These are phyloP conservation scores for Athalia rosae DNA, from an alignment of 2,888 invertebrate species.

Conservation along the genomic window DNA sequence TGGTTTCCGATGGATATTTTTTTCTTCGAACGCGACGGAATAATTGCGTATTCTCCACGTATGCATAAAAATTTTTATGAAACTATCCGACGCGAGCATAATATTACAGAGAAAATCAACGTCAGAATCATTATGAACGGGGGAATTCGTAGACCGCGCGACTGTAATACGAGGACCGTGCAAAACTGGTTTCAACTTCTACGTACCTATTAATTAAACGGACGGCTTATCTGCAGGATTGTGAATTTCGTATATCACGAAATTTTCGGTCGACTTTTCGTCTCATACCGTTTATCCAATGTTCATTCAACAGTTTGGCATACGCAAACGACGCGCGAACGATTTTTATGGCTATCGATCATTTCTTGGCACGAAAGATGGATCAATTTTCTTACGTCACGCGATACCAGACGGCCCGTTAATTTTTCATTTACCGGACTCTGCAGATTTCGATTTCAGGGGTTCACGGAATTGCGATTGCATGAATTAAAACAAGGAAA, in stretches of 20 bases:
- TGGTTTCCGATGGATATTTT: no score
- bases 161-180: constrained; percentile 4
- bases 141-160: not conserved
- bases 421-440: no score
- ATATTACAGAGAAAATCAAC: not conserved
- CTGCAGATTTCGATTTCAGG: no score
- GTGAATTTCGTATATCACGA: constrained; percentile 28
- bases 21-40: no score
- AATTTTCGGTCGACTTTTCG: not conserved
- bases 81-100: constrained; percentile 9
- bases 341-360: not conserved
- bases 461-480: no score
- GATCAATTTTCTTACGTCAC: no score
- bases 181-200: constrained; percentile 27
- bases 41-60: not conserved
- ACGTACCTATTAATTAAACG: constrained; percentile 5
- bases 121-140: not conserved
- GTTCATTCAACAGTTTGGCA: not conserved
- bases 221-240: not conserved
- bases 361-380: no score
- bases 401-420: no score
- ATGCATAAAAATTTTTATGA: not conserved
- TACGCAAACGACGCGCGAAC: not conserved
- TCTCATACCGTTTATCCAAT: not conserved
- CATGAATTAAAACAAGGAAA: no score